phyloP scores from a whole-genome alignment of 2,113 vertebrate genomes.

The Xerus inauris region DNA sequence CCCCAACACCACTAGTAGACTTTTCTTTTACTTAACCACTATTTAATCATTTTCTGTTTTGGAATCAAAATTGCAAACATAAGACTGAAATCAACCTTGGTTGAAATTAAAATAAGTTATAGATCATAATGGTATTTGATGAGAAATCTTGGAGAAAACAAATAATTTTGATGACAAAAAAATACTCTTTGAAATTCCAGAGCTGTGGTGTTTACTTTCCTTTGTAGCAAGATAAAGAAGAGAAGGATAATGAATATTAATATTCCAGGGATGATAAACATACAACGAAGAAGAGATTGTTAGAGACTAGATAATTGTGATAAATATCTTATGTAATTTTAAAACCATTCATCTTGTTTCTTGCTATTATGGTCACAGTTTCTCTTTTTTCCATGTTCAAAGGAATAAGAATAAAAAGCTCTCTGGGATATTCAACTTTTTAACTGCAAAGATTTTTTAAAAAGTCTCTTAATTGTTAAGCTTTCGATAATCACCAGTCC shows the following conservation, averaged over 20 bases:
- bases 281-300: conserved; percentile 20
- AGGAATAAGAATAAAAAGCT: conserved; percentile 12
- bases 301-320: neutral
- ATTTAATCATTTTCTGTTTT: conserved; percentile 34
- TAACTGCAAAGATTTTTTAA: neutral
- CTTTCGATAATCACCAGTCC: neutral
- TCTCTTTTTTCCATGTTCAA: conserved; percentile 47
- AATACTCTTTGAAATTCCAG: neutral
- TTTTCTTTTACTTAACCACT: neutral
- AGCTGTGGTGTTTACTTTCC: neutral
- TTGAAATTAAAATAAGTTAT: conserved; percentile 42
- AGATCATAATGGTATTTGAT: neutral
- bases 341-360: conserved; percentile 37
- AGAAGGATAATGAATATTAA: conserved; percentile 34
- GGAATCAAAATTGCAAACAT: conserved; percentile 33
- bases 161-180: conserved; percentile 13
- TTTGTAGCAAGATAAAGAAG: conserved; percentile 46
- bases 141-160: conserved; percentile 12
- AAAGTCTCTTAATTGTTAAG: conserved; percentile 1
- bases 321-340: conserved; percentile 41
- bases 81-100: neutral
- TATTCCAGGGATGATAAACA: conserved; percentile 13
- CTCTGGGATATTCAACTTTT: conserved; percentile 20
- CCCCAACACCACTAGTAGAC: neutral
- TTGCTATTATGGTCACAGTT: conserved; percentile 26